phyloP scores from a whole-genome alignment of 2,797 vertebrate genomes.

The Sebastes oblongus region DNA sequence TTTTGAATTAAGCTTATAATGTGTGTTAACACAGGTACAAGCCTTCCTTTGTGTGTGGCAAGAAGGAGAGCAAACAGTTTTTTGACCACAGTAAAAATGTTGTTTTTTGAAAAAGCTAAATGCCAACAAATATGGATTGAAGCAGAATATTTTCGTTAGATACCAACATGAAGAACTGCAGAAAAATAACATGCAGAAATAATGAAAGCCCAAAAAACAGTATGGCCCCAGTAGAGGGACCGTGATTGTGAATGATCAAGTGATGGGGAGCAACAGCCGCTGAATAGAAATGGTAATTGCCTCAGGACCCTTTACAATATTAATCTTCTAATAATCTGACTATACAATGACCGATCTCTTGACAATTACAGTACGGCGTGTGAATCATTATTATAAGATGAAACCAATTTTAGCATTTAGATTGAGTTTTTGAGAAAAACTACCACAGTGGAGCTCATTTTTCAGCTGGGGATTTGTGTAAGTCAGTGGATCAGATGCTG shows the following conservation, averaged over 20 bases:
- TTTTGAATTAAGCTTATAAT: not conserved
- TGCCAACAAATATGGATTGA: too few relatives aligned
- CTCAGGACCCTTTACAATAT: slow-evolving; percentile 62
- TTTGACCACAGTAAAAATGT: not conserved
- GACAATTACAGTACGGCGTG: slow-evolving; percentile 47
- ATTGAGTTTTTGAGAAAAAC: slow-evolving; percentile 43
- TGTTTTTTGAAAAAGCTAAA: not conserved
- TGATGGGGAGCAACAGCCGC: slow-evolving; percentile 28
- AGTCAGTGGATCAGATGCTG: slow-evolving; percentile 12
- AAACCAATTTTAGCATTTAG: slow-evolving; percentile 56
- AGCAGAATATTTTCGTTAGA: too few relatives aligned
- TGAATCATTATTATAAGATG: slow-evolving; percentile 51
- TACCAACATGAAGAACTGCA: slow-evolving; percentile 3
- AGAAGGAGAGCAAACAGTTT: not conserved
- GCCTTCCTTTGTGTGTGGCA: not conserved
- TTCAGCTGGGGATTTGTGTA: slow-evolving; percentile 15
- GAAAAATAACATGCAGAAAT: slow-evolving; percentile 43
- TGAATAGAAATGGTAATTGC: slow-evolving; percentile 53
- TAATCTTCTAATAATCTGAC: slow-evolving; percentile 69
- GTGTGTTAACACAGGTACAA: not conserved
- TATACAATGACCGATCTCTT: slow-evolving; percentile 54
- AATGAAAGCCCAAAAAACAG: slow-evolving; percentile 61
- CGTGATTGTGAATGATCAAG: slow-evolving; percentile 34
- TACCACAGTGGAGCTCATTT: slow-evolving; percentile 5
- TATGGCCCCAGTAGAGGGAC: slow-evolving; percentile 11